These are phyloP conservation scores for Agrotis segetum DNA, from an alignment of 2,888 invertebrate species.

Conservation along the genomic window DNA sequence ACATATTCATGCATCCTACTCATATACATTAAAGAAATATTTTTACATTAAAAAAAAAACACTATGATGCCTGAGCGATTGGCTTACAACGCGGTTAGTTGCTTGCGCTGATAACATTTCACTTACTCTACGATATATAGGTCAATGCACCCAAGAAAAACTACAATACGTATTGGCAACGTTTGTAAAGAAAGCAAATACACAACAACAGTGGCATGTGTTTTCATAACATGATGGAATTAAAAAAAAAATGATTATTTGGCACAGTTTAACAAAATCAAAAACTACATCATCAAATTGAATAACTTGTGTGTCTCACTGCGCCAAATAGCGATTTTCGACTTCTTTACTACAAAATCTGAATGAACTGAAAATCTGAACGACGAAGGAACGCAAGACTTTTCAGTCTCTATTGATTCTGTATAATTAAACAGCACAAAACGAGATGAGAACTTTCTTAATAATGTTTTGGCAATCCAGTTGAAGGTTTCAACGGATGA, in stretches of 20 bases:
- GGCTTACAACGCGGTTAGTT: background rate
- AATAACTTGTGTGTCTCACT: background rate
- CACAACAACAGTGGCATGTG: background rate
- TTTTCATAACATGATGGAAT: background rate
- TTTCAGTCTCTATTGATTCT: slow-evolving; percentile 66
- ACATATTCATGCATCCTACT: too few species aligned
- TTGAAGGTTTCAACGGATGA: slow-evolving; percentile 71
- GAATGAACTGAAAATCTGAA: background rate
- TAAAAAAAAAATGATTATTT: background rate
- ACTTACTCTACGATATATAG: background rate
- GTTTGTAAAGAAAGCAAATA: background rate
- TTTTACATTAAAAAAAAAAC: background rate
- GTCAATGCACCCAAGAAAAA: background rate
- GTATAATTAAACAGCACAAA: slow-evolving; percentile 70
- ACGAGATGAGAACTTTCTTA: slow-evolving; percentile 73
- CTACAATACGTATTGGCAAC: background rate
- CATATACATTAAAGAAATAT: too few species aligned
- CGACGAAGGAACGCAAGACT: slow-evolving; percentile 25
- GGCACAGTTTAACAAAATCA: background rate
- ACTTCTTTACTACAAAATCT: background rate
- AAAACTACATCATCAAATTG: background rate
- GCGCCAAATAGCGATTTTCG: background rate
- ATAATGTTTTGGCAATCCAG: slow-evolving; percentile 74
- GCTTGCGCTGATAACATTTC: background rate
- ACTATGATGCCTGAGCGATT: too few species aligned